Conservation (phyloP, 2,888 invertebrate genomes). For the Chalcis sispes region DNA sequence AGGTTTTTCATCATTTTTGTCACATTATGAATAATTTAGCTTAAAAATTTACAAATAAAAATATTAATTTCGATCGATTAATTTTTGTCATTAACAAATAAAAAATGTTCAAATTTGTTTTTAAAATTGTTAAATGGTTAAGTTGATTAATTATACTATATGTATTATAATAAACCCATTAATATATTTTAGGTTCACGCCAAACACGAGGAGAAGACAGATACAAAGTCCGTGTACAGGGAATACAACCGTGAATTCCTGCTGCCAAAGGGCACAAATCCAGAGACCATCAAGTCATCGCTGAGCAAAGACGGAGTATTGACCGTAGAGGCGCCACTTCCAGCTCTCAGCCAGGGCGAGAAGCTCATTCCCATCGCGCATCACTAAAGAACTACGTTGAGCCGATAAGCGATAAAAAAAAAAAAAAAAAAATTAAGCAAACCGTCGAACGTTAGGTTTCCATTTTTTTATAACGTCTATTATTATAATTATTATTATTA, state of each 20-base stretch:
- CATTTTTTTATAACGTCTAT: constrained; percentile 55
- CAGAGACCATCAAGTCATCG: constrained; percentile 96
- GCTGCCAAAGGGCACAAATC: constrained; percentile 97
- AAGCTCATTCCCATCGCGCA: constrained; percentile 90
- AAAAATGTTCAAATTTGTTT: too few relatives aligned
- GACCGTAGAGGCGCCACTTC: constrained; percentile 97
- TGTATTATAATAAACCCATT: background rate
- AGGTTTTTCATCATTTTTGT: too few relatives aligned
- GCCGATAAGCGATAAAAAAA: constrained; percentile 27
- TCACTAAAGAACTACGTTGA: constrained; percentile 73
- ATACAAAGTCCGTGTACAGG: constrained; percentile 97
- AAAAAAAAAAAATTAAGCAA: constrained; percentile 37
- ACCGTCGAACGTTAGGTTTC: constrained; percentile 57
- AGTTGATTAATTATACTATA: background rate
- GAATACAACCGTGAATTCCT: constrained; percentile 99
- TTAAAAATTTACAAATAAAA: too few relatives aligned
- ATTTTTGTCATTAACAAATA: too few relatives aligned
- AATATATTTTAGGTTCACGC: constrained; percentile 88
- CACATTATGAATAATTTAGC: too few relatives aligned
- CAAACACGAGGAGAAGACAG: constrained; percentile 98
- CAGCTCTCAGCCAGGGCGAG: constrained; percentile 88
- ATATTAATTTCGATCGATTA: too few relatives aligned
- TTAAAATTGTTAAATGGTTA: background rate
- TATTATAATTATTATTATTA: constrained; percentile 55
- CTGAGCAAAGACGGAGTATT: constrained; percentile 97